Percentiles rank a stretch among this genome's conserved stretches.
Conservation (phyloP, 2,888 invertebrate genomes). For the Dolomedes plantarius region DNA sequence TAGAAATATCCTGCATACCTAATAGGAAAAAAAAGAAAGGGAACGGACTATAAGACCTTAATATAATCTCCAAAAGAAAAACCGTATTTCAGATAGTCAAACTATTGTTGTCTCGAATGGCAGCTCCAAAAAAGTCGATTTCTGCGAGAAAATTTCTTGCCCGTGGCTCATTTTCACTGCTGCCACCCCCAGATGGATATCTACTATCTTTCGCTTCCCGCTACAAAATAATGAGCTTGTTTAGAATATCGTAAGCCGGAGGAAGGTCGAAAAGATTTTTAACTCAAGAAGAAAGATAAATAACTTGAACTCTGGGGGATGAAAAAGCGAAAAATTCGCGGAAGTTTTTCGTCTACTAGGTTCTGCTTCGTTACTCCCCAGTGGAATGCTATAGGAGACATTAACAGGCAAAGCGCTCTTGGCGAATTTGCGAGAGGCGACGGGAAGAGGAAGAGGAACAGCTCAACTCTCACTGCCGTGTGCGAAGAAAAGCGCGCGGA, state of each 20-base stretch:
- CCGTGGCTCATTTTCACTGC: neutral
- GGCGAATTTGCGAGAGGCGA: neutral
- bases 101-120: no score
- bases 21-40: no score
- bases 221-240: slow-evolving; percentile 12
- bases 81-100: no score
- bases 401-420: neutral
- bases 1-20: no score
- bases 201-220: neutral
- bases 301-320: neutral
- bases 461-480: neutral
- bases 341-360: neutral
- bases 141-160: neutral
- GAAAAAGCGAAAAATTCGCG: neutral
- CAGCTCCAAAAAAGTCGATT: neutral
- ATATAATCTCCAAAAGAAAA: no score
- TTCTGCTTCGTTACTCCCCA: neutral
- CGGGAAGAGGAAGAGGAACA: slow-evolving; percentile 8
- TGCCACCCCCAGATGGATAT: neutral
- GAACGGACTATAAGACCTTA: no score
- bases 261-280: slow-evolving; percentile 6
- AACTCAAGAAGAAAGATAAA: neutral
- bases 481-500: neutral
- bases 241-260: neutral
- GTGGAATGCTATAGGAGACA: neutral